Evolutionary conservation across 2,113 vertebrate genomes (phyloP).

Genomic region (Chroicocephalus ridibundus): DNA sequence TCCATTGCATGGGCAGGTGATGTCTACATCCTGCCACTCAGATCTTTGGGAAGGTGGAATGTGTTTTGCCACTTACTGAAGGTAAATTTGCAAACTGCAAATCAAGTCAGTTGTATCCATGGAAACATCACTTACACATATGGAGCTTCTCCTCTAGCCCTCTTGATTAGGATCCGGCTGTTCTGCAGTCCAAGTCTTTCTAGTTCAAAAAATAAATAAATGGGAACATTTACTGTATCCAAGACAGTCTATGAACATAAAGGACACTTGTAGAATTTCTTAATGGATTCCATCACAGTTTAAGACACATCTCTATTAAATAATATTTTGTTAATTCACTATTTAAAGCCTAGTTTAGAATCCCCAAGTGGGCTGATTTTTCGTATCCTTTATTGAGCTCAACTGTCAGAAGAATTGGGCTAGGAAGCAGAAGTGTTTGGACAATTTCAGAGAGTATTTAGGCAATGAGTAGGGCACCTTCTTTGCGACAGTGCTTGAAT

Average conservation of each 20-base stretch:
- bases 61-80: slow-evolving; percentile 11
- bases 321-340: not conserved
- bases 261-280: not conserved
- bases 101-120: slow-evolving; percentile 18
- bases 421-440: not conserved
- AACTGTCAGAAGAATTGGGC: not conserved
- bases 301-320: not conserved
- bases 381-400: not conserved
- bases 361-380: not conserved
- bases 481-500: not conserved
- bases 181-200: not conserved
- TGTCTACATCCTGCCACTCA: not conserved
- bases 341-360: not conserved
- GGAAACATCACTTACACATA: slow-evolving; percentile 21
- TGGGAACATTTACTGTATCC: not conserved
- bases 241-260: not conserved
- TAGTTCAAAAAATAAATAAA: not conserved
- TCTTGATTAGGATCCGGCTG: not conserved
- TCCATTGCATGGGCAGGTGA: not conserved
- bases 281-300: not conserved
- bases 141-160: not conserved
- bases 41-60: not conserved
- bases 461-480: not conserved
- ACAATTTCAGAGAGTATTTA: not conserved
- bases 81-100: slow-evolving; percentile 15